A percentile compares a stretch with the other conserved stretches of the same genome.
These are phyloP conservation scores for Burhinus oedicnemus DNA, from an alignment of 2,113 vertebrate species.

Conservation along the genomic window DNA sequence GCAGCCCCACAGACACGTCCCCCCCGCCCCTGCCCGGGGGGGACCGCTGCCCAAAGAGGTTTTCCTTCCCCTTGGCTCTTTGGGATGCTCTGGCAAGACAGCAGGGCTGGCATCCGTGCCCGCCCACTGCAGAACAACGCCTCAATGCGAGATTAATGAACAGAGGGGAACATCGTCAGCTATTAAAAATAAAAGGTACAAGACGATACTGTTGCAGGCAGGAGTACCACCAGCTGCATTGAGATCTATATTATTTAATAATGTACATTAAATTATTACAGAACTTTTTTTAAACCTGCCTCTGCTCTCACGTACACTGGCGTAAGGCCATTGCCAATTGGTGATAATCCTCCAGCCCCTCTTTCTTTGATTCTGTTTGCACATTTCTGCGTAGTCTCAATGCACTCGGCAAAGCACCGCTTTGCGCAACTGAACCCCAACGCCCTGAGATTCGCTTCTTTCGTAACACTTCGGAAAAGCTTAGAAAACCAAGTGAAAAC, in stretches of 20 bases:
- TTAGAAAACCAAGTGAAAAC: fast-evolving
- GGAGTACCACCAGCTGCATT: background rate
- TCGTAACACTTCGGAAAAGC: background rate
- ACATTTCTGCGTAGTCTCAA: fast-evolving
- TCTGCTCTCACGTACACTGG: background rate
- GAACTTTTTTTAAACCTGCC: background rate
- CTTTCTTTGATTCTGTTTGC: fast-evolving
- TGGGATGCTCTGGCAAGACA: fast-evolving
- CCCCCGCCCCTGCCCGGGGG: background rate
- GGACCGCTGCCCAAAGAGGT: fast-evolving
- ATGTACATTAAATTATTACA: background rate
- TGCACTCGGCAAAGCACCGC: fast-evolving
- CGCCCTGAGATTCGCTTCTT: fast-evolving
- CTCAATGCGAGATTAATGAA: background rate
- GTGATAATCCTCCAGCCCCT: fast-evolving
- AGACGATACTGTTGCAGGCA: background rate
- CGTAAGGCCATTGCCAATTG: fast-evolving
- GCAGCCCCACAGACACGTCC: background rate
- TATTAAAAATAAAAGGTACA: background rate
- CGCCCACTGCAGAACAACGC: background rate
- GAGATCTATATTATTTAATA: background rate
- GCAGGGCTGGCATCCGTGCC: fast-evolving
- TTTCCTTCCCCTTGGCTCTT: background rate
- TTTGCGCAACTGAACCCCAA: background rate
- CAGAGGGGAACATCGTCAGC: background rate